Percentiles rank a stretch among this genome's conserved stretches.
These are phyloP conservation scores for Polyergus mexicanus DNA, from an alignment of 1,140 invertebrate species.

Conservation along the genomic window DNA sequence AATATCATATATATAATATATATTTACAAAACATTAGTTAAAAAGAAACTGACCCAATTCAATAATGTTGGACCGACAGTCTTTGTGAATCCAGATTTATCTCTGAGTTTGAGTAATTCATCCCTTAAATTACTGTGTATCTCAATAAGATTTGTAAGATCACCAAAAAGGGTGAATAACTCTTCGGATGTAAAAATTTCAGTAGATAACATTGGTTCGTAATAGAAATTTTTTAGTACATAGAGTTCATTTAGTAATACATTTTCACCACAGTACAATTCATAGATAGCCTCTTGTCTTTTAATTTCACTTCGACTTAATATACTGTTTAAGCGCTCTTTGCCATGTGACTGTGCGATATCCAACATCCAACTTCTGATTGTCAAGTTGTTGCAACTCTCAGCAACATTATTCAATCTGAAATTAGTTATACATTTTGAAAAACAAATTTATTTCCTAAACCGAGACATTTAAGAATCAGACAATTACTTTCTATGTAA, in stretches of 20 bases:
- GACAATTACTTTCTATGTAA: slow-evolving; percentile 72
- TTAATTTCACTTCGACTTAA: slow-evolving; percentile 79
- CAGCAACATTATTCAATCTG: slow-evolving; percentile 60
- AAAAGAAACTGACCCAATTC: slow-evolving; percentile 85
- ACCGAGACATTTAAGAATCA: slow-evolving; percentile 7
- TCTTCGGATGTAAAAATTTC: slow-evolving; percentile 86
- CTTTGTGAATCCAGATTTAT: slow-evolving; percentile 86
- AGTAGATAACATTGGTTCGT: slow-evolving; percentile 85
- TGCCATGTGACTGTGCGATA: slow-evolving; percentile 72
- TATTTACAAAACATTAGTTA: not conserved
- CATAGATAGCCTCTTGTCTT: slow-evolving; percentile 86
- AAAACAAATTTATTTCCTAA: not conserved
- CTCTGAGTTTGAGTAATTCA: slow-evolving; percentile 82
- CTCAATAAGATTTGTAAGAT: slow-evolving; percentile 78
- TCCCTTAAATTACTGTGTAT: slow-evolving; percentile 85
- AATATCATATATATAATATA: not conserved
- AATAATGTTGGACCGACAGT: slow-evolving; percentile 85
- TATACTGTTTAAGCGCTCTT: slow-evolving; percentile 62
- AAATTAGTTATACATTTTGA: not conserved
- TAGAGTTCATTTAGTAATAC: slow-evolving; percentile 87
- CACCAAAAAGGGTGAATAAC: slow-evolving; percentile 86
- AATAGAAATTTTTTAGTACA: slow-evolving; percentile 86
- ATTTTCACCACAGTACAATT: slow-evolving; percentile 87
- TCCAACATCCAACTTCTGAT: slow-evolving; percentile 81
- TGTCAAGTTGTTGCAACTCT: slow-evolving; percentile 74